phyloP scores from a whole-genome alignment of 2,888 invertebrate genomes.

The Pristionchus fissidentatus region DNA sequence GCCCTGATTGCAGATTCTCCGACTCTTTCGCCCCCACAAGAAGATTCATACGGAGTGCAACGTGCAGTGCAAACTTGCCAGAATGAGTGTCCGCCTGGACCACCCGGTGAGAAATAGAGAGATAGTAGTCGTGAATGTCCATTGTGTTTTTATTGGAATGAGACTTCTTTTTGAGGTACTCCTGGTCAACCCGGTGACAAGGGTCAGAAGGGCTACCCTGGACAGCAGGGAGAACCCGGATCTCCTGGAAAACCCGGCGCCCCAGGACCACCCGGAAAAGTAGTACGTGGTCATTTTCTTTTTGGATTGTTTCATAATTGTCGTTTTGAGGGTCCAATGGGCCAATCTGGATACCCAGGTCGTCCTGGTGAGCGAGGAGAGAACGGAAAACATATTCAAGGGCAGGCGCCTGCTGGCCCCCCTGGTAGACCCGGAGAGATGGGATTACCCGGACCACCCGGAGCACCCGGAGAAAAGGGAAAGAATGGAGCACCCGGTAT shows the following conservation, averaged over 20 bases:
- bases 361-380: conserved; percentile 44
- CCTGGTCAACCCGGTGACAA: conserved; percentile 43
- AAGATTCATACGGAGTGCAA: conserved; percentile 8
- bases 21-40: conserved; percentile 29
- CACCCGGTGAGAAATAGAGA: conserved; percentile 11
- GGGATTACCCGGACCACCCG: conserved; percentile 70
- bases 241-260: conserved; percentile 65
- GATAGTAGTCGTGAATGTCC: background rate
- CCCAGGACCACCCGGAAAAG: conserved; percentile 68
- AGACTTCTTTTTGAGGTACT: background rate
- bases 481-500: conserved; percentile 67
- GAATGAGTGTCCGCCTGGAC: conserved; percentile 41
- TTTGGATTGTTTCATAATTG: background rate
- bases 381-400: conserved; percentile 36
- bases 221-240: conserved; percentile 72
- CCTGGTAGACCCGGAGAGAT: conserved; percentile 40
- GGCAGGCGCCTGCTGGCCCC: conserved; percentile 64
- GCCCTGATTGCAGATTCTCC: background rate
- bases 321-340: conserved; percentile 20
- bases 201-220: conserved; percentile 66
- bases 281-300: background rate
- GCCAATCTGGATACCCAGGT: conserved; percentile 31
- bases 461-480: conserved; percentile 72
- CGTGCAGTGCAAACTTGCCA: conserved; percentile 19
- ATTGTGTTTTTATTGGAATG: background rate